phyloP scores from a whole-genome alignment of 2,113 vertebrate genomes.

The Motacilla alba region DNA sequence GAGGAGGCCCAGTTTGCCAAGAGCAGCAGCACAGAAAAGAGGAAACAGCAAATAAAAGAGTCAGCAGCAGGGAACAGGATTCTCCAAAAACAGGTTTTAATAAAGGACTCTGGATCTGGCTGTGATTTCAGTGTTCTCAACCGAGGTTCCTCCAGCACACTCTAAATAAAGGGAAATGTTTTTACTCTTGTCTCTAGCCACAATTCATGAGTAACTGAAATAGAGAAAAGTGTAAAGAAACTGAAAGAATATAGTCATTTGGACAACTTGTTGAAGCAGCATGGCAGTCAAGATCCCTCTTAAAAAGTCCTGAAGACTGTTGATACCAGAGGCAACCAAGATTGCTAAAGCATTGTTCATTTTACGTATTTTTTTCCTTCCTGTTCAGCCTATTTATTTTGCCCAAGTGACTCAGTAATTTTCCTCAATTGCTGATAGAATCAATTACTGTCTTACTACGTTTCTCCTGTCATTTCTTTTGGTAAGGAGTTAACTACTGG shows the following conservation, averaged over 20 bases:
- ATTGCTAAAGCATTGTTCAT: background rate
- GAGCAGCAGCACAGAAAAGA: background rate
- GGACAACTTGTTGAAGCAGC: background rate
- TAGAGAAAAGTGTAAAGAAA: background rate
- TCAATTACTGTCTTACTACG: background rate
- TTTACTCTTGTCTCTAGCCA: background rate
- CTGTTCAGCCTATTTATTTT: background rate
- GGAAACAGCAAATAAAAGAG: background rate
- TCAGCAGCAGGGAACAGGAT: slow-evolving; percentile 19
- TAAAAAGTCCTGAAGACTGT: background rate
- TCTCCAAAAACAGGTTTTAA: slow-evolving; percentile 1
- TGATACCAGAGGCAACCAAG: background rate
- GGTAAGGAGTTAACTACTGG: background rate
- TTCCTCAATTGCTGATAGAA: background rate
- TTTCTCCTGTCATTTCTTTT: background rate
- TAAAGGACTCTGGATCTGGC: background rate
- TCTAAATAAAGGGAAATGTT: background rate
- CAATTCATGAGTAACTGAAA: background rate
- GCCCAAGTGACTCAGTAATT: background rate
- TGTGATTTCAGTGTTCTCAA: background rate
- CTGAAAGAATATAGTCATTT: background rate
- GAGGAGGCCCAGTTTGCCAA: background rate
- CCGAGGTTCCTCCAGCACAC: background rate
- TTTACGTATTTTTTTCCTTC: background rate
- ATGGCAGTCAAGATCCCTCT: background rate